These are phyloP conservation scores for Pituophis catenifer DNA, from an alignment of 2,113 vertebrate genomes.

Conservation along the genomic window DNA sequence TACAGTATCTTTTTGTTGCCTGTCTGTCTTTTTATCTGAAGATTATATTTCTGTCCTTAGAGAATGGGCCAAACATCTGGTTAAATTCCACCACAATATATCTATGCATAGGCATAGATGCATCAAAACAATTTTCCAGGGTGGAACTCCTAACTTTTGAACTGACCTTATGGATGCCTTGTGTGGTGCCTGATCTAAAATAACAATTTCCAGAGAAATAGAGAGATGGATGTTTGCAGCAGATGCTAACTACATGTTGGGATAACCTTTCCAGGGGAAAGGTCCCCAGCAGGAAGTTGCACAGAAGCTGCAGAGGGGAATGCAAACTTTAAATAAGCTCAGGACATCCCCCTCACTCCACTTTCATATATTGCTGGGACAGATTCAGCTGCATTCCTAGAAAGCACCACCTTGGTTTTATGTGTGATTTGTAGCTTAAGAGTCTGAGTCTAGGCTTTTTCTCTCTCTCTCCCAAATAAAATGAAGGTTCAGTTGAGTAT, in stretches of 20 bases:
- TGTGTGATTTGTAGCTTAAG: background rate
- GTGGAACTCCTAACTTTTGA: conserved; percentile 2
- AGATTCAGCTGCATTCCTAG: background rate
- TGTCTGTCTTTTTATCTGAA: background rate
- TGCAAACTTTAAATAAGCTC: background rate
- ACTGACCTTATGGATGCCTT: background rate
- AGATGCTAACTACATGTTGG: conserved; percentile 17
- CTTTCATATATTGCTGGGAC: background rate
- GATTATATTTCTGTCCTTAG: background rate
- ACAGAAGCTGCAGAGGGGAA: background rate
- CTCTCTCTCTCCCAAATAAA: background rate
- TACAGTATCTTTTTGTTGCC: background rate
- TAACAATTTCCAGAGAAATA: conserved; percentile 32
- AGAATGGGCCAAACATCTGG: background rate
- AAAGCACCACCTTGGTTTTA: background rate
- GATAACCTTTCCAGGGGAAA: background rate
- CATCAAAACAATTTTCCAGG: background rate
- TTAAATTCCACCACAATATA: background rate
- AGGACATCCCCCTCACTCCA: background rate
- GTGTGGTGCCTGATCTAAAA: conserved; percentile 1
- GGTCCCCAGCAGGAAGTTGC: conserved; percentile 15
- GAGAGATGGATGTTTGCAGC: conserved; percentile 30
- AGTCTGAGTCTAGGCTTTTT: background rate
- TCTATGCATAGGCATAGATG: background rate
- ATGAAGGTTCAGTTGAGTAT: background rate